Evolutionary conservation across 2,797 vertebrate species (phyloP).

Genomic region (Distichodus sexfasciatus): DNA sequence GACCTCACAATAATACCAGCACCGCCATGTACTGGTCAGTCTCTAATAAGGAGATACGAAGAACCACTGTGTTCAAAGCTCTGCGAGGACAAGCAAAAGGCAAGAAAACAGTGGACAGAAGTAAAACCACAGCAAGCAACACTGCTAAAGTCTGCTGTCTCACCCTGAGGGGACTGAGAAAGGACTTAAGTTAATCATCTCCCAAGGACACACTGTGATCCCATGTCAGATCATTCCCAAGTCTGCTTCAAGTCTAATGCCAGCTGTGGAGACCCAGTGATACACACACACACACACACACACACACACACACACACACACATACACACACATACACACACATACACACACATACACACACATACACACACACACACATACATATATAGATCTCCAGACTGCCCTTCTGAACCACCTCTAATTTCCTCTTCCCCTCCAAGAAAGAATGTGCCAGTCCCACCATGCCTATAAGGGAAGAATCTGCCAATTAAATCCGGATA

Average conservation of each 20-base stretch:
- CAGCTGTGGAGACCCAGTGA: slow-evolving; percentile 40
- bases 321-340: no score
- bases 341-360: slow-evolving; percentile 27
- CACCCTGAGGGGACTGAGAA: slow-evolving; percentile 26
- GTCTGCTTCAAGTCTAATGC: slow-evolving; percentile 39
- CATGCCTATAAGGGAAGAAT: slow-evolving; percentile 48
- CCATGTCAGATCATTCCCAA: slow-evolving; percentile 44
- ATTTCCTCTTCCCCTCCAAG: slow-evolving; percentile 60
- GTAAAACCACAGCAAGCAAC: slow-evolving; percentile 19
- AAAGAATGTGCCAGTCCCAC: slow-evolving; percentile 20
- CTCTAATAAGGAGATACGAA: slow-evolving; percentile 9
- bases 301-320: no score
- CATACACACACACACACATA: slow-evolving; percentile 55
- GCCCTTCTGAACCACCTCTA: slow-evolving; percentile 55
- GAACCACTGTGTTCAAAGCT: not conserved
- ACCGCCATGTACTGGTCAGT: no score
- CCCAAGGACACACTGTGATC: slow-evolving; percentile 48
- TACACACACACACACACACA: slow-evolving; percentile 58
- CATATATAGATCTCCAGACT: slow-evolving; percentile 57
- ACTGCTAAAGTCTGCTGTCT: slow-evolving; percentile 28
- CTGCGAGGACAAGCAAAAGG: not conserved
- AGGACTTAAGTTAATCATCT: slow-evolving; percentile 52
- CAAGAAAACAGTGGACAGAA: not conserved
- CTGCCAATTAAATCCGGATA: slow-evolving; percentile 76
- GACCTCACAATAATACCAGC: no score